A percentile compares a stretch with the other conserved stretches of the same genome.
These are phyloP conservation scores for Orchesella flavescens DNA, from an alignment of 2,888 invertebrate genomes.

Conservation along the genomic window DNA sequence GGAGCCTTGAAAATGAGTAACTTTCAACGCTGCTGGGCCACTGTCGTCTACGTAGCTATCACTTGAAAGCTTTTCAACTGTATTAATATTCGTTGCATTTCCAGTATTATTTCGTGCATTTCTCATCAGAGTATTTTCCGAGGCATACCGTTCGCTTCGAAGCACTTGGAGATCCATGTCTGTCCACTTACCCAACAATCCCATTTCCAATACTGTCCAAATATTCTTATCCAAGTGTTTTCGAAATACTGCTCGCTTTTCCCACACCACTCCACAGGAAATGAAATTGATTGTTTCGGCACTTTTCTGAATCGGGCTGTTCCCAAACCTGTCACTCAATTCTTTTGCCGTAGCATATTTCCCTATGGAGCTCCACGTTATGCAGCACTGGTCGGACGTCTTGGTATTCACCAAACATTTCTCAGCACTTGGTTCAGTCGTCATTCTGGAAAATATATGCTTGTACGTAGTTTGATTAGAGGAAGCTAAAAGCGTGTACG, in stretches of 20 bases:
- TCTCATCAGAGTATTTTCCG: neutral
- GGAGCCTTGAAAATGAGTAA: slow-evolving; percentile 8
- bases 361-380: slow-evolving; percentile 37
- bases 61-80: too few relatives aligned
- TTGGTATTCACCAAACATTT: slow-evolving; percentile 16
- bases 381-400: slow-evolving; percentile 23
- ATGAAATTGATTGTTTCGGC: slow-evolving; percentile 30
- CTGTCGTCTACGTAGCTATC: neutral
- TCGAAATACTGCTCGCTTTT: slow-evolving; percentile 43
- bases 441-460: slow-evolving; percentile 29
- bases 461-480: slow-evolving; percentile 27
- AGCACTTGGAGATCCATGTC: slow-evolving; percentile 36
- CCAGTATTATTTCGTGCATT: neutral
- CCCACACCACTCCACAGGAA: slow-evolving; percentile 37
- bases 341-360: slow-evolving; percentile 24
- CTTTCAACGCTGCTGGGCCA: neutral
- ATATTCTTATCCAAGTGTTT: slow-evolving; percentile 35
- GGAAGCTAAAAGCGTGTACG: slow-evolving; percentile 31
- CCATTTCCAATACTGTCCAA: slow-evolving; percentile 29
- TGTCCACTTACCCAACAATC: slow-evolving; percentile 34
- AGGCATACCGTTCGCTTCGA: neutral
- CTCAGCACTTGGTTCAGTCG: slow-evolving; percentile 25
- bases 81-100: neutral
- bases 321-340: slow-evolving; percentile 38
- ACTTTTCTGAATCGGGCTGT: slow-evolving; percentile 12